phyloP scores from a whole-genome alignment of 1,140 invertebrate species.

The Drosophila funebris region DNA sequence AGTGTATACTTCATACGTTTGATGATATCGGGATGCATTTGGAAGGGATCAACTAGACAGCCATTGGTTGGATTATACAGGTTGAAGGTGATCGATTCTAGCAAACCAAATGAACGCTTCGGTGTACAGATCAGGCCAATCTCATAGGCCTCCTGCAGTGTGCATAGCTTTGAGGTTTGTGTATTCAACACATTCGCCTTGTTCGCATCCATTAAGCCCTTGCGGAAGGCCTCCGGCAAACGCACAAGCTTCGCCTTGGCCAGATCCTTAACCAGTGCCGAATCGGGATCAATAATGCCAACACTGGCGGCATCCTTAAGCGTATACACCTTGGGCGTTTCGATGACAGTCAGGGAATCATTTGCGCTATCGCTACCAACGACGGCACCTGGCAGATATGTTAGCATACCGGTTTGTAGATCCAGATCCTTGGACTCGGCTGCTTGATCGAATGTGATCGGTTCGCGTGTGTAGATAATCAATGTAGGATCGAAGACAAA shows the following conservation, averaged over 20 bases:
- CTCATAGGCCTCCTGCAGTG: constrained; percentile 90
- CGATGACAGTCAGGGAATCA: constrained; percentile 64
- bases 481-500: constrained; percentile 90
- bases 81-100: constrained; percentile 92
- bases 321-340: constrained; percentile 86
- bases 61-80: constrained; percentile 93
- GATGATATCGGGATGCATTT: constrained; percentile 87
- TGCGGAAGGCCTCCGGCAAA: constrained; percentile 92
- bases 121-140: constrained; percentile 90
- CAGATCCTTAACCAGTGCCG: constrained; percentile 94
- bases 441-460: constrained; percentile 90
- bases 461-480: constrained; percentile 89
- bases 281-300: constrained; percentile 94
- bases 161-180: constrained; percentile 91
- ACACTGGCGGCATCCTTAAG: constrained; percentile 93
- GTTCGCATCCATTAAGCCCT: constrained; percentile 93
- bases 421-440: constrained; percentile 90
- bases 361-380: constrained; percentile 54
- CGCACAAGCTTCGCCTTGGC: constrained; percentile 92
- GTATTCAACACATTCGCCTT: constrained; percentile 93
- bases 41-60: constrained; percentile 91
- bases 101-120: constrained; percentile 90
- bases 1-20: constrained; percentile 88
- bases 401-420: constrained; percentile 89
- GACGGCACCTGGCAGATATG: constrained; percentile 87